Percentiles rank a stretch among this genome's conserved stretches.
Conservation (phyloP, 2,113 vertebrate genomes). For the Chloropsis cyanopogon region DNA sequence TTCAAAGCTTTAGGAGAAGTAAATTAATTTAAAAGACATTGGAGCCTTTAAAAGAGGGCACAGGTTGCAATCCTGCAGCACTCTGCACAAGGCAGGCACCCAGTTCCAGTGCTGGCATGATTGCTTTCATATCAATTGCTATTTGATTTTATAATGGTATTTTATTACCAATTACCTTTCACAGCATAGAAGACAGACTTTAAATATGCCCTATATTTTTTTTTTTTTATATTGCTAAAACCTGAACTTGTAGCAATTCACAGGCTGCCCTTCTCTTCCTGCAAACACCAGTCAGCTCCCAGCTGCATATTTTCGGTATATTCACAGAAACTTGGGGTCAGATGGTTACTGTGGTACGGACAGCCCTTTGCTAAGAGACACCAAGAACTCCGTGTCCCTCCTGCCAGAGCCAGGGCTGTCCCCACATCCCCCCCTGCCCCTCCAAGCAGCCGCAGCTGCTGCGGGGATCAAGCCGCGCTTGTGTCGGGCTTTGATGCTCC, state of each 20-base stretch:
- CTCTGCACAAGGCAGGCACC: background rate
- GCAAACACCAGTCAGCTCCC: background rate
- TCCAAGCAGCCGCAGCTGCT: background rate
- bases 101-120: fast-evolving
- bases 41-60: background rate
- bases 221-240: background rate
- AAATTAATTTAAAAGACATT: background rate
- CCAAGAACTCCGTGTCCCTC: background rate
- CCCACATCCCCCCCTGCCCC: fast-evolving
- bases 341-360: background rate
- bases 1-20: background rate
- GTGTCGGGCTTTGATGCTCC: conserved; percentile 11
- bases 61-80: background rate
- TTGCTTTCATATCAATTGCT: background rate
- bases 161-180: background rate
- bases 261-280: background rate
- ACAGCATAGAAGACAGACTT: background rate
- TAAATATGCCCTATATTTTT: background rate
- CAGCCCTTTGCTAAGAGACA: background rate
- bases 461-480: background rate
- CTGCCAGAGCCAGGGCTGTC: background rate
- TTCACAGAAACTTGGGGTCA: background rate
- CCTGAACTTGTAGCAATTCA: background rate
- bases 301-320: fast-evolving
- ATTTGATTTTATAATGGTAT: background rate